phyloP scores from a whole-genome alignment of 2,113 vertebrate species.

The Artemisiospiza belli region DNA sequence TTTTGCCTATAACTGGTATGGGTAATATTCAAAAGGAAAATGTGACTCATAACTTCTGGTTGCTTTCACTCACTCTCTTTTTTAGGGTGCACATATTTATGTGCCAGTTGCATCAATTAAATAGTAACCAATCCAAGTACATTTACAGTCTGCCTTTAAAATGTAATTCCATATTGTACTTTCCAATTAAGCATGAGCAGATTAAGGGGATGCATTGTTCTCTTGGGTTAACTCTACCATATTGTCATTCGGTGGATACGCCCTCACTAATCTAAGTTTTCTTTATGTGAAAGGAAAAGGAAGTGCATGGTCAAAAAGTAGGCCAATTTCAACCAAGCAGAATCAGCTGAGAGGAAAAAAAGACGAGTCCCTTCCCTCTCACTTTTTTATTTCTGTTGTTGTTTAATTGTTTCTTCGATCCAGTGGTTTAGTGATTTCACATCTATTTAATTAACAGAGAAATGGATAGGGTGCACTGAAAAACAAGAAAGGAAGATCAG shows the following conservation, averaged over 20 bases:
- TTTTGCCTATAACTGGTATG: not conserved
- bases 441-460: constrained; percentile 73
- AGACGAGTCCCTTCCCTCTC: not conserved
- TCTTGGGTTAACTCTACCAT: constrained; percentile 67
- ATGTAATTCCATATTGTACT: constrained; percentile 66
- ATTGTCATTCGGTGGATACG: constrained; percentile 50
- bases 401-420: constrained; percentile 59
- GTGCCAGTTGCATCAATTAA: constrained; percentile 72
- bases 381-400: constrained; percentile 42
- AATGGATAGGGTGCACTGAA: constrained; percentile 52
- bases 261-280: constrained; percentile 51
- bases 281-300: constrained; percentile 51
- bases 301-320: constrained; percentile 4
- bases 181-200: constrained; percentile 68
- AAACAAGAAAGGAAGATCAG: constrained; percentile 65
- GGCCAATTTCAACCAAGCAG: constrained; percentile 42
- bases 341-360: constrained; percentile 55
- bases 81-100: constrained; percentile 23
- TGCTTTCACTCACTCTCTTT: not conserved
- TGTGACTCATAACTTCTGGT: constrained; percentile 6
- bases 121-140: constrained; percentile 68
- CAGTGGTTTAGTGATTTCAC: constrained; percentile 64
- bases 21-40: constrained; percentile 41
- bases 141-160: constrained; percentile 73
- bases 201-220: constrained; percentile 72